These are phyloP conservation scores for Oscheius onirici DNA, from an alignment of 2,888 invertebrate genomes.

Conservation along the genomic window DNA sequence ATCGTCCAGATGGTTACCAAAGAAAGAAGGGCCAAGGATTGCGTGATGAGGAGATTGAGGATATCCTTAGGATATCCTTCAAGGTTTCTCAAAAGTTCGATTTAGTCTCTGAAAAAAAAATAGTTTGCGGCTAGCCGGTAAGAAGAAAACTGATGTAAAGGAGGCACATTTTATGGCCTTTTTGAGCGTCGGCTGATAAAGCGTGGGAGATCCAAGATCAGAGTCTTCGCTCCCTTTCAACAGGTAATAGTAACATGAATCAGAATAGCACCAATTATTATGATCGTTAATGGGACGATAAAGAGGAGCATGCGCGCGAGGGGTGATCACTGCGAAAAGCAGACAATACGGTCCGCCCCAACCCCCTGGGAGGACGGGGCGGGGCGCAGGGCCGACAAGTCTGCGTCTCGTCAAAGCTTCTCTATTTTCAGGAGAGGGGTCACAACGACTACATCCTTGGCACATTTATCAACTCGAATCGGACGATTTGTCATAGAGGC, in stretches of 20 bases:
- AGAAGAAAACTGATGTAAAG: no score
- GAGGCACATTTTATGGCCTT: no score
- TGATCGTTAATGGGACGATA: no score
- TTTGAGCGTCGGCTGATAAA: no score
- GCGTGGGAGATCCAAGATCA: no score
- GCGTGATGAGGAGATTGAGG: no score
- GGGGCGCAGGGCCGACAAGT: neutral
- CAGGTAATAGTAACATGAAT: no score
- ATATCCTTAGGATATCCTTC: neutral
- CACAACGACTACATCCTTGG: no score
- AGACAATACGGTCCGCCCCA: conserved; percentile 20
- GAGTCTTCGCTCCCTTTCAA: no score
- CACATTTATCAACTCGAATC: conserved; percentile 25
- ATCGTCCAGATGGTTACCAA: no score
- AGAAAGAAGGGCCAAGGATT: no score
- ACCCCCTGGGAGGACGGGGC: neutral
- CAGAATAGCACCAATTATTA: no score
- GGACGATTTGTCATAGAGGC: conserved; percentile 34
- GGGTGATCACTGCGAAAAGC: neutral
- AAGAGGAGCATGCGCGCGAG: neutral
- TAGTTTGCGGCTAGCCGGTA: neutral
- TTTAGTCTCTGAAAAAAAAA: neutral
- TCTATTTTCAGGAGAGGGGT: conserved; percentile 4
- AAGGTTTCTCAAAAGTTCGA: neutral
- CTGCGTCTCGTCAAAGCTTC: neutral